These are phyloP conservation scores for Ostrea denselamellosa DNA, from an alignment of 1,140 invertebrate genomes.

Conservation along the genomic window DNA sequence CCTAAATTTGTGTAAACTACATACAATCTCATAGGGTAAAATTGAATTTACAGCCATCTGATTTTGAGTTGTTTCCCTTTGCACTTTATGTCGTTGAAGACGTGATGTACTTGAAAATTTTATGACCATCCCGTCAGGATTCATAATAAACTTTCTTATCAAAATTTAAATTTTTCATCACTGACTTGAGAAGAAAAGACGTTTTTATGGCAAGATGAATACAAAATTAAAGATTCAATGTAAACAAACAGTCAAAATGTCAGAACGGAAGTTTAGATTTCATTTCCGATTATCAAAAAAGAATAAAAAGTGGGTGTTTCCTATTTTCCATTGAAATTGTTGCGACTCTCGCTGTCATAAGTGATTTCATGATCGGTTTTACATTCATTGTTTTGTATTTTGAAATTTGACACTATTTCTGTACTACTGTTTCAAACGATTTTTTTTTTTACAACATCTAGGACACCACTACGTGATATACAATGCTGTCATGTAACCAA, in stretches of 20 bases:
- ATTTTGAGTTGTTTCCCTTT: background rate
- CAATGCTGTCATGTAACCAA: too few relatives aligned
- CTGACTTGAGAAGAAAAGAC: slow-evolving; percentile 1
- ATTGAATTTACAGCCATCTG: too few relatives aligned
- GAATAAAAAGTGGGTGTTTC: slow-evolving; percentile 29
- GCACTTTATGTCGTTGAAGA: background rate
- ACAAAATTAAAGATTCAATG: background rate
- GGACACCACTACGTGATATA: too few relatives aligned
- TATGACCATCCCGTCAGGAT: background rate
- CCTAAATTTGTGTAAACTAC: too few relatives aligned
- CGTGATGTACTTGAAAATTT: background rate
- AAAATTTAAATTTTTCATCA: background rate
- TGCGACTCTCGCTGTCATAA: background rate
- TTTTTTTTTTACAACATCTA: background rate
- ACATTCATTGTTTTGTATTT: background rate
- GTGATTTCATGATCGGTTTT: background rate
- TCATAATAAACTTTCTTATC: background rate
- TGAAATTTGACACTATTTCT: background rate
- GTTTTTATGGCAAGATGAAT: slow-evolving; percentile 17
- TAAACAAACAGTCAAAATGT: background rate
- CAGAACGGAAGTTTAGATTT: background rate
- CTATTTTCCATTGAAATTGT: background rate
- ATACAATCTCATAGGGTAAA: too few relatives aligned
- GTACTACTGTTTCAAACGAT: background rate
- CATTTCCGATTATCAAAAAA: background rate